Conservation (phyloP, 2,888 invertebrate species). For the Sepioteuthis lessoniana region DNA sequence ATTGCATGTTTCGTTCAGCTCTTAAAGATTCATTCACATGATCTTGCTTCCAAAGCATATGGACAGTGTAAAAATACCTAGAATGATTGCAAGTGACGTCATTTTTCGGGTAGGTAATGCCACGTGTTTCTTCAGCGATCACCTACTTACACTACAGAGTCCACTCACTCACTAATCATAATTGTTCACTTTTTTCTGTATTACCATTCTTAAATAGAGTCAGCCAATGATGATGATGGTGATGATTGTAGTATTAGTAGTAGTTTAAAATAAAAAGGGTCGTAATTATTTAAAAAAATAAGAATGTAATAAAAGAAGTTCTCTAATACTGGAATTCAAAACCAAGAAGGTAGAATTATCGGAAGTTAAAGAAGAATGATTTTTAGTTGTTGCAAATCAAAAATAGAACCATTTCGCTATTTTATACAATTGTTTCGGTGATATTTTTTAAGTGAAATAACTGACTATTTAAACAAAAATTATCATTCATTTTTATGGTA, state of each 20-base stretch:
- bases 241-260: too few relatives aligned
- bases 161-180: background rate
- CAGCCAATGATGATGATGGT: background rate
- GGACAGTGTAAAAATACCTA: constrained; percentile 33
- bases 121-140: constrained; percentile 17
- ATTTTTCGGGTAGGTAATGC: constrained; percentile 21
- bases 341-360: too few relatives aligned
- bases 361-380: too few relatives aligned
- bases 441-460: background rate
- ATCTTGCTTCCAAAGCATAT: background rate
- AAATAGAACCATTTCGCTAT: background rate
- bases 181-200: background rate
- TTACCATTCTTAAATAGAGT: background rate
- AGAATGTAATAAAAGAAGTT: background rate
- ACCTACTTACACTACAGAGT: background rate
- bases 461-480: too few relatives aligned
- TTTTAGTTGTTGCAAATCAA: background rate
- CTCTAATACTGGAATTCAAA: background rate
- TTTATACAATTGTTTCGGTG: background rate
- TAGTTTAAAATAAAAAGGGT: background rate
- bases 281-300: background rate
- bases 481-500: too few relatives aligned
- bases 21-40: background rate
- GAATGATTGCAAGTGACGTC: background rate
- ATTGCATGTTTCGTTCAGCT: background rate